Base-by-base conservation (phyloP, 2,888 invertebrate species). In the Trissolcus japonicus region DNA sequence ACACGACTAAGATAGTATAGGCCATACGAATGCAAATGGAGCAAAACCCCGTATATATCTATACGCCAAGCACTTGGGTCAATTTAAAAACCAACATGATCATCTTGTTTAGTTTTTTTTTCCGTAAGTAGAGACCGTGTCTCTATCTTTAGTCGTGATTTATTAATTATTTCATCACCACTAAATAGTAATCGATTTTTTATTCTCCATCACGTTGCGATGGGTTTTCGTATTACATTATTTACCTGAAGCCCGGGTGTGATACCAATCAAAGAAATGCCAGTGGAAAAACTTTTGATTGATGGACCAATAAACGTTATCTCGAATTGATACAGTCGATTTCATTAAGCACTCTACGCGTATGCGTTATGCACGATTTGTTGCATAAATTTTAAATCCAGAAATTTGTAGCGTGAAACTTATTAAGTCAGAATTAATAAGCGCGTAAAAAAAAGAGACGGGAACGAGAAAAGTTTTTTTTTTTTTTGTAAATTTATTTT, bases 1-100 rank as follows among this genome's bases (percentile, higher is more conserved):
- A 79, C 76, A 76, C 69, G 78, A 76, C 72, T 53, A 79, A 79
- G 78, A 78, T 79, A 79, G 75, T 76, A 35, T 35, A 71, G 75
- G 54, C 75, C 72, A 71, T 71, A 66, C 78, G 78, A 78, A 78
- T 78, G 78, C 78, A 79, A 79, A 79, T 79, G 63, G 75, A 78
- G 67, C 78, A 74, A 73, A 78, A 69, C 57, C 57, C 63, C 17
- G 69, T 56, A 66, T 71, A 62, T 57, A 11, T 25, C 66, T 53
- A 51, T 69, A 50, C 66, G 25, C 50, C 50, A 48, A 62, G 68
- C 71, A 75, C 71, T 75, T 68, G 67, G 59, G 40, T 71, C 72
- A 59, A 57, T 71, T 69, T 62, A 78, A 74, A 73, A 73, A 69
- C 60, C 71, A 53, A 74, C 68, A 53, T 61, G 63, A 69, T 68